Conservation (phyloP, 1,140 invertebrate genomes). For the Ceratosolen solmsi region DNA sequence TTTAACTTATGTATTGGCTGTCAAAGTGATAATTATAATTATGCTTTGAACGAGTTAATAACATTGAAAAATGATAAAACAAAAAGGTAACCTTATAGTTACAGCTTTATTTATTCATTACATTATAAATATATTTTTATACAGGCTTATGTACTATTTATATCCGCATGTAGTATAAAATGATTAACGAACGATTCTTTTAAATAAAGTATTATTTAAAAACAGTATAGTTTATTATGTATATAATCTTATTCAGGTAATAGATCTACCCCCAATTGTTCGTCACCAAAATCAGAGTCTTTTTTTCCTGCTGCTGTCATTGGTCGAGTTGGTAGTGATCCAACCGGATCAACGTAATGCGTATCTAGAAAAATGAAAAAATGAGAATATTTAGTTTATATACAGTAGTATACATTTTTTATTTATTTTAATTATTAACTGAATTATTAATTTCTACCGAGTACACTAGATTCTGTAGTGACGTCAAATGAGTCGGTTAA, state of each 20-base stretch:
- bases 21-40: slow-evolving; percentile 33
- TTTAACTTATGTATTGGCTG: slow-evolving; percentile 51
- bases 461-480: slow-evolving; percentile 53
- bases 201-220: too few species aligned
- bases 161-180: too few species aligned
- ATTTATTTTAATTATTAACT: slow-evolving; percentile 45
- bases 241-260: slow-evolving; percentile 79
- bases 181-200: too few species aligned
- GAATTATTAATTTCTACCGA: slow-evolving; percentile 26
- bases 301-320: slow-evolving; percentile 81
- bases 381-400: background rate
- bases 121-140: background rate
- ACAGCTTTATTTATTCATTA: background rate
- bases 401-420: background rate
- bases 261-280: slow-evolving; percentile 86
- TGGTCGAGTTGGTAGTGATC: slow-evolving; percentile 82
- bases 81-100: background rate
- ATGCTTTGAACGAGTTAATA: slow-evolving; percentile 36
- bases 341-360: slow-evolving; percentile 83
- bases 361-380: slow-evolving; percentile 72
- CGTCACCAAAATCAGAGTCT: slow-evolving; percentile 87
- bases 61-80: slow-evolving; percentile 17
- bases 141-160: background rate
- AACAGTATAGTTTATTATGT: too few species aligned
- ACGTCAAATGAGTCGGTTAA: slow-evolving; percentile 56